Percentiles rank a stretch among this genome's conserved stretches.
phyloP scores from a whole-genome alignment of 2,113 vertebrate genomes.

The Dasyornis broadbenti region DNA sequence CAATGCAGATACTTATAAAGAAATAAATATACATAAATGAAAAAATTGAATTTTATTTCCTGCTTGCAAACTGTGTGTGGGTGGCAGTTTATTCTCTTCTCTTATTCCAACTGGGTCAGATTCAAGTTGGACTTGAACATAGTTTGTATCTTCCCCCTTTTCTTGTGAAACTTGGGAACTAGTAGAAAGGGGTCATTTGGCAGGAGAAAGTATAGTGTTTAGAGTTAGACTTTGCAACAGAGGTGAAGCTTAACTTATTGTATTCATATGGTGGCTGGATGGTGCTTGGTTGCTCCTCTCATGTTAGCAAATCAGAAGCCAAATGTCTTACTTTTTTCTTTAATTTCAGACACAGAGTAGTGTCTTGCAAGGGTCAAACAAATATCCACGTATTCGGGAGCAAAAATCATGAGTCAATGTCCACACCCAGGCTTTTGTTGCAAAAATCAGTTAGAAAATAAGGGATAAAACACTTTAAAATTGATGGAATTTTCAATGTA shows the following conservation, averaged over 20 bases:
- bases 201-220: background rate
- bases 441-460: background rate
- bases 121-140: background rate
- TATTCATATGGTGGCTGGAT: background rate
- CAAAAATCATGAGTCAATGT: background rate
- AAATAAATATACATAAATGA: slow-evolving; percentile 32
- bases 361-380: background rate
- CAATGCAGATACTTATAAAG: slow-evolving; percentile 1
- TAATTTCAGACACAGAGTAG: background rate
- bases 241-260: background rate
- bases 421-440: background rate
- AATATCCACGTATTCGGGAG: background rate
- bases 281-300: background rate
- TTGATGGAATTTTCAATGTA: background rate
- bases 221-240: background rate
- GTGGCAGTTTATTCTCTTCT: slow-evolving; percentile 32
- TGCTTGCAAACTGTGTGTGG: background rate
- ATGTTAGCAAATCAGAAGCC: background rate
- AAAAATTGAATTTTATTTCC: slow-evolving; percentile 29
- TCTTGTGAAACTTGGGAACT: slow-evolving; percentile 8
- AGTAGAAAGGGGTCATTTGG: slow-evolving; percentile 1
- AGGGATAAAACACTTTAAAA: background rate
- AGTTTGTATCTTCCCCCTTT: background rate
- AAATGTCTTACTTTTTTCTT: background rate
- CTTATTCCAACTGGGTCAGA: background rate